phyloP scores from a whole-genome alignment of 1,140 invertebrate species.

The Paraescarpia echinospica region DNA sequence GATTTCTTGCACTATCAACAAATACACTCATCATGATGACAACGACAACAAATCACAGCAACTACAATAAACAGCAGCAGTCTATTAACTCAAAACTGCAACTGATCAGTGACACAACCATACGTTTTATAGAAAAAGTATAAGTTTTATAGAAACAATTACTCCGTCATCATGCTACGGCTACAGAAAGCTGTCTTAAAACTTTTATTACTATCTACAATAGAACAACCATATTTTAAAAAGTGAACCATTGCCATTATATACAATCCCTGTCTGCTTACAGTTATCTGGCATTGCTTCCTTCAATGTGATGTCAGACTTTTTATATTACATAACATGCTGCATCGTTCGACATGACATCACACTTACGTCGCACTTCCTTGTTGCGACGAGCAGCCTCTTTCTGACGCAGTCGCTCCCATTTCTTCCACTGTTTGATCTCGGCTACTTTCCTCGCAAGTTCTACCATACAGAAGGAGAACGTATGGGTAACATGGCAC shows the following conservation, averaged over 20 bases:
- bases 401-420: slow-evolving; percentile 60
- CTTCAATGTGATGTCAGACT: not conserved
- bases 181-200: too few relatives aligned
- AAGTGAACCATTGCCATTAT: too few relatives aligned
- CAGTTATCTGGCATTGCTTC: too few relatives aligned
- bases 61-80: not conserved
- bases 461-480: slow-evolving; percentile 41
- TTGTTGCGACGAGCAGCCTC: slow-evolving; percentile 67
- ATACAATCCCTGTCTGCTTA: too few relatives aligned
- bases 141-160: too few relatives aligned
- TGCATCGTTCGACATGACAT: not conserved
- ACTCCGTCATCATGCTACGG: too few relatives aligned
- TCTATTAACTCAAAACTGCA: too few relatives aligned
- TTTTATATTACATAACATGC: not conserved
- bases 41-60: not conserved
- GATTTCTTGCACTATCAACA: slow-evolving; percentile 43
- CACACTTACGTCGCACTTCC: slow-evolving; percentile 57
- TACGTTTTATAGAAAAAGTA: too few relatives aligned
- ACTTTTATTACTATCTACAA: too few relatives aligned
- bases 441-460: slow-evolving; percentile 53
- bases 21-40: not conserved
- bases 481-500: not conserved
- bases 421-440: slow-evolving; percentile 51
- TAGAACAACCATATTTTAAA: too few relatives aligned
- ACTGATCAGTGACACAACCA: not conserved